phyloP scores from a whole-genome alignment of 2,888 invertebrate species.

The Charanyca ferruginea region DNA sequence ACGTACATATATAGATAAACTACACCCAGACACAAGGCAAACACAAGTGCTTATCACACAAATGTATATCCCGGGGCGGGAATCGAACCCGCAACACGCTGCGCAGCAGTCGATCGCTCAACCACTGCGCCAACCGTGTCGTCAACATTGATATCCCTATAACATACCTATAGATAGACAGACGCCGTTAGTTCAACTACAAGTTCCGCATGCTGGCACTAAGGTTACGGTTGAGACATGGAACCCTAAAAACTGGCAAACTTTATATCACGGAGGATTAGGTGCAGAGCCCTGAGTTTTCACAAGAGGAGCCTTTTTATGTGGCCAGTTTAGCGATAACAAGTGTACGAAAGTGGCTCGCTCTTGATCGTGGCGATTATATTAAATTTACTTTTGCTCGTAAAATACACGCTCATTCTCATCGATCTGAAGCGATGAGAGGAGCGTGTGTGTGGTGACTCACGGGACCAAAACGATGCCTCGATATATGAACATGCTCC shows the following conservation, averaged over 20 bases:
- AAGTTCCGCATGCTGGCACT: no score
- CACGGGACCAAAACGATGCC: no score
- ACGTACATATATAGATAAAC: no score
- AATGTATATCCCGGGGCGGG: no score
- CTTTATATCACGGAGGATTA: constrained; percentile 57
- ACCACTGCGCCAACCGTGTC: no score
- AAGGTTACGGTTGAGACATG: neutral
- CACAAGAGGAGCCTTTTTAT: constrained; percentile 45
- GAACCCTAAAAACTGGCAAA: constrained; percentile 19
- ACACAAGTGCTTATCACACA: no score
- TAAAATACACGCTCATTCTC: constrained; percentile 27
- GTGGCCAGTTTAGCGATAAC: constrained; percentile 43
- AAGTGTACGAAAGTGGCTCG: constrained; percentile 38
- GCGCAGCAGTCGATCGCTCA: no score
- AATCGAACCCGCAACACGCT: no score
- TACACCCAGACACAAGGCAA: no score
- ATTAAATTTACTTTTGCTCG: constrained; percentile 44
- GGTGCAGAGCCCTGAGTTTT: constrained; percentile 38
- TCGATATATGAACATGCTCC: neutral
- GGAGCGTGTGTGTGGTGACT: neutral
- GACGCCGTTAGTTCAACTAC: neutral
- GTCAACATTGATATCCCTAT: no score
- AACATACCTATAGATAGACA: neutral
- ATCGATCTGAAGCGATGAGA: neutral
- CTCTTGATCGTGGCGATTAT: constrained; percentile 11